A percentile compares a stretch with the other conserved stretches of the same genome.
Conservation (phyloP, 1,140 invertebrate species). For the Panulirus ornatus region DNA sequence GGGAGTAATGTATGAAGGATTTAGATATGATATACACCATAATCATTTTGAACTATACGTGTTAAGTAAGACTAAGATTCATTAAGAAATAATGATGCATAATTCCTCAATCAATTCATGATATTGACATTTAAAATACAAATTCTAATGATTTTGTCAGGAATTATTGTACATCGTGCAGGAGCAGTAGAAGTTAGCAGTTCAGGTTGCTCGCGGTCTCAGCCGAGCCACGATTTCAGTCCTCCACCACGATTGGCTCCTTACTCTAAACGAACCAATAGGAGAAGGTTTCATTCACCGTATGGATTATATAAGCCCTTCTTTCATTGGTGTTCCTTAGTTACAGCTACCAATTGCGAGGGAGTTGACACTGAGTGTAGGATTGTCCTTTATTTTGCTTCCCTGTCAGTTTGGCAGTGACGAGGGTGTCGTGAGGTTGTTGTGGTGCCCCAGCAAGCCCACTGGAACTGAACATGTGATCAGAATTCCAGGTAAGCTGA, state of each 20-base stretch:
- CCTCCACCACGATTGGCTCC: not conserved
- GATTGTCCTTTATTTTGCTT: conserved; percentile 6
- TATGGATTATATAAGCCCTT: not conserved
- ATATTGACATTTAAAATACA: no score
- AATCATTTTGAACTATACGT: no score
- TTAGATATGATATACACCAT: no score
- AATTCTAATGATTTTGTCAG: no score
- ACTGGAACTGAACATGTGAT: conserved; percentile 7
- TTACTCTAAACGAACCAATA: not conserved
- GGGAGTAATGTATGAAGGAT: no score
- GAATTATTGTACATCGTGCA: not conserved
- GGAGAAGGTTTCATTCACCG: not conserved
- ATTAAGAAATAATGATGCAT: no score
- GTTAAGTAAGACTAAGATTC: no score
- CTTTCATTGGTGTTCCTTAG: not conserved
- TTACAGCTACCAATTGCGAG: not conserved
- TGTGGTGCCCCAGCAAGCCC: not conserved
- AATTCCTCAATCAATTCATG: no score
- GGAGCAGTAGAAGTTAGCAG: not conserved
- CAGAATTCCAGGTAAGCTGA: not conserved
- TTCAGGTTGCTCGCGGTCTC: no score
- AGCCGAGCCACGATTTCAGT: no score
- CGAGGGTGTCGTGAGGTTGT: not conserved
- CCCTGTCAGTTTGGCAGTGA: conserved; percentile 25
- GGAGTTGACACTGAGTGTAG: not conserved